Percentiles rank a stretch among this genome's conserved stretches.
Conservation (phyloP, 2,113 vertebrate species). For the Tautogolabrus adspersus region DNA sequence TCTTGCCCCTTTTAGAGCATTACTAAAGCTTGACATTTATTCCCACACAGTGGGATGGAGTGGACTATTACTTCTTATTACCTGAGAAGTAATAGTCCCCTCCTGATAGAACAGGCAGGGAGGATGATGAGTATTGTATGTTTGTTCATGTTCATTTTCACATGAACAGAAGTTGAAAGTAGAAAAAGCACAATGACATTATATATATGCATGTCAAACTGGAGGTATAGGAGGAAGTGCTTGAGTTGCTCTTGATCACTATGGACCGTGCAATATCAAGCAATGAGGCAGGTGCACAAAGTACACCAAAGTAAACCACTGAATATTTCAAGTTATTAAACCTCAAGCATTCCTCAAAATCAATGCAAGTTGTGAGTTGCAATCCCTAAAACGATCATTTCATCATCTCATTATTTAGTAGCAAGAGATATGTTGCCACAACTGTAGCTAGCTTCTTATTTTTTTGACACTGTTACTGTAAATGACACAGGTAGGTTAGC, state of each 20-base stretch:
- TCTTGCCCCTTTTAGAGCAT: conserved; percentile 41
- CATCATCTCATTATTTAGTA: no score
- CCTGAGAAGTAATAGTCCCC: conserved; percentile 12
- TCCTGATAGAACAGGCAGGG: conserved; percentile 41
- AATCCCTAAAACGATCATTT: background rate
- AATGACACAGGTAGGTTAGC: no score
- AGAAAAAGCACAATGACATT: background rate
- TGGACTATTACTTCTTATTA: no score
- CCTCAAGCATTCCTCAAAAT: background rate
- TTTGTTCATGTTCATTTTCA: no score
- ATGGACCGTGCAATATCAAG: conserved; percentile 23
- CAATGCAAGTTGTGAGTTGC: conserved; percentile 23
- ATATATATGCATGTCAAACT: conserved; percentile 6
- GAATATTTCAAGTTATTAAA: background rate
- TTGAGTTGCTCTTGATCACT: conserved; percentile 51
- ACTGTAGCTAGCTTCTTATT: no score
- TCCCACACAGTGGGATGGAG: conserved; percentile 36
- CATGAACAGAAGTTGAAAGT: no score
- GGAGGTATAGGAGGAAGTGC: no score
- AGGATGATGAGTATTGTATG: no score
- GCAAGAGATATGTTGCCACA: no score
- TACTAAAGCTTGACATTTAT: conserved; percentile 70
- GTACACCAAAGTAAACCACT: no score
- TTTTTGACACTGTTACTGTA: no score
- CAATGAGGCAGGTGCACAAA: background rate